Base-by-base conservation (phyloP, 2,888 invertebrate genomes). In the Rugalucina vietnamica region DNA sequence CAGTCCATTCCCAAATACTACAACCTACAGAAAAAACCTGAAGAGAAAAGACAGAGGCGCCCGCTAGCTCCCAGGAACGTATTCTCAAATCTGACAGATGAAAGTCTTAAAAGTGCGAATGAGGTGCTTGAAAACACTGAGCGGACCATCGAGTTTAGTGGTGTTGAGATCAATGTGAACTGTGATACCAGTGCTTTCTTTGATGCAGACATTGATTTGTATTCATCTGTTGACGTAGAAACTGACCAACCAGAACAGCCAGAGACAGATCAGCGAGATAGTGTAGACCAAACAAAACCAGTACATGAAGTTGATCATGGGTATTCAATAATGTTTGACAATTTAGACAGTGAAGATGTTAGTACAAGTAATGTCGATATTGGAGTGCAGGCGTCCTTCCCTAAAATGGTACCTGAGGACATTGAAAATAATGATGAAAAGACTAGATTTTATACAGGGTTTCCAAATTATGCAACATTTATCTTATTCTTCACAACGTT, bases 381-480 rank as follows among this genome's bases (percentile, higher is more conserved):
- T 43, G 43, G 43, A 43, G 18, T 43, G 18, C 43, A 43, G 18
- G 43, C 18, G 8, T 43, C 43, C 18, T 43, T 43, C 8, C 10
- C 43, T 12, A 43, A 43, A 43, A 43, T 43, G 43, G 8, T 18
- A 43, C 81, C 81, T 8, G 76, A 82, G 39, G 77, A 73, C 29
- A 73, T 82, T 27, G 29, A 82, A 24, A 69, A 73, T 21, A 70
- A 78, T 74, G 81, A 81, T 54, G 69, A 60, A 29, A 81, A 74
- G 71, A 65, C 60, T 2, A 27, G 71, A 72, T 77, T 81, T 76
- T 81, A 81, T 37, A 81, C 81, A 39, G 84, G 81, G 0, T 81
- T 81, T 81, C 60, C 49, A 54, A 70, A 34, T 36, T 84, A 79
- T 75, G 27, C 32, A 39, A 72, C 79, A n/a, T 84, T 81, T 60